phyloP scores from a whole-genome alignment of 1,140 invertebrate genomes.

The Oncopeltus fasciatus region DNA sequence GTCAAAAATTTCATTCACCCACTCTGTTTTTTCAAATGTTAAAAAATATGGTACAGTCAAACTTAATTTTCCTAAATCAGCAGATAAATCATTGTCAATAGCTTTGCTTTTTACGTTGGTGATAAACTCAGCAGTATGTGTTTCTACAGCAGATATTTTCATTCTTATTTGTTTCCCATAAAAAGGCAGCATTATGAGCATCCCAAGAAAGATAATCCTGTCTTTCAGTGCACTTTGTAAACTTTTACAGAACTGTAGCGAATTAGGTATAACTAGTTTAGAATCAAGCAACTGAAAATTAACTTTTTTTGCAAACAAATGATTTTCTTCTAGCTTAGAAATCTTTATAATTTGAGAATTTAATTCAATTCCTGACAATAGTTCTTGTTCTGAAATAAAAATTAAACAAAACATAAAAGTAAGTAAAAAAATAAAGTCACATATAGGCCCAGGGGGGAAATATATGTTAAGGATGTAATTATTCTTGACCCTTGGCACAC shows the following conservation, averaged over 20 bases:
- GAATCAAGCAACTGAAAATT: slow-evolving; percentile 5
- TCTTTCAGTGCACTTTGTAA: too few relatives aligned
- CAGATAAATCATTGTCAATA: background rate
- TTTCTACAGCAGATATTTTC: slow-evolving; percentile 14
- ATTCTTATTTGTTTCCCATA: slow-evolving; percentile 19
- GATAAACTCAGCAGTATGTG: too few relatives aligned
- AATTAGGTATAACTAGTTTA: too few relatives aligned
- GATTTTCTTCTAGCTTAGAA: background rate
- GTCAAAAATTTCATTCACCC: background rate
- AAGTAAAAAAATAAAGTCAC: too few relatives aligned
- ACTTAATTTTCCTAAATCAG: slow-evolving; percentile 12
- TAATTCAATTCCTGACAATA: slow-evolving; percentile 24
- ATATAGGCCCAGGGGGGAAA: too few relatives aligned
- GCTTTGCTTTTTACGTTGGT: too few relatives aligned
- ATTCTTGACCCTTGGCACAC: too few relatives aligned
- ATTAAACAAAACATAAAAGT: too few relatives aligned
- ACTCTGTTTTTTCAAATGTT: background rate
- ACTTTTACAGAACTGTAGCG: too few relatives aligned
- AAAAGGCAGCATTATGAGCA: slow-evolving; percentile 13
- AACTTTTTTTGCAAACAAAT: slow-evolving; percentile 11
- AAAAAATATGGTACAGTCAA: slow-evolving; percentile 10
- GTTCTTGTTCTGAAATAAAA: slow-evolving; percentile 25
- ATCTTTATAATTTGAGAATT: slow-evolving; percentile 16
- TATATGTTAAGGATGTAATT: too few relatives aligned
- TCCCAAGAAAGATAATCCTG: slow-evolving; percentile 4